phyloP scores from a whole-genome alignment of 1,140 invertebrate species.

The Dendroctonus ponderosae region DNA sequence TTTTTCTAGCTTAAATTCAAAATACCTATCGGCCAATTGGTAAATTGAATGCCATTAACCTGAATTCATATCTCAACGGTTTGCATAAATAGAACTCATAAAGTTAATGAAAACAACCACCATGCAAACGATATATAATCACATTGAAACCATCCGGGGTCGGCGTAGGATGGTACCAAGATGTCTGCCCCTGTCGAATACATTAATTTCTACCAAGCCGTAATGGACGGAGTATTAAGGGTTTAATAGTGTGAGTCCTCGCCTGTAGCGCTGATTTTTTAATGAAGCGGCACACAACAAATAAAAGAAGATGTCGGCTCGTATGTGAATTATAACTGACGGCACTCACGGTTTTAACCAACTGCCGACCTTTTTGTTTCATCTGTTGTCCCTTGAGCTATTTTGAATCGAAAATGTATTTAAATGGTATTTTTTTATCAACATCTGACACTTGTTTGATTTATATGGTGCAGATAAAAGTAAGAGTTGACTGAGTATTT shows the following conservation, averaged over 20 bases:
- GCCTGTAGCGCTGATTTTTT: constrained; percentile 26
- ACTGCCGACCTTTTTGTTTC: constrained; percentile 24
- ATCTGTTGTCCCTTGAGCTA: constrained; percentile 22
- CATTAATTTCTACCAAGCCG: constrained; percentile 13
- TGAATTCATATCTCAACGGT: too few relatives aligned
- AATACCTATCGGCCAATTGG: too few relatives aligned
- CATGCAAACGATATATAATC: too few relatives aligned
- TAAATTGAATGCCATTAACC: too few relatives aligned
- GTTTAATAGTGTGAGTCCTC: constrained; percentile 24
- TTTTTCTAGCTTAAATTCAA: too few relatives aligned
- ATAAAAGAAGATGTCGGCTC: constrained; percentile 14
- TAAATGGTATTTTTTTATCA: constrained; percentile 22
- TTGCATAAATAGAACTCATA: too few relatives aligned
- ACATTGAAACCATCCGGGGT: too few relatives aligned
- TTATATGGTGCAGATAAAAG: too few relatives aligned
- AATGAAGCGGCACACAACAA: constrained; percentile 28
- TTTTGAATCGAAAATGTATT: constrained; percentile 17
- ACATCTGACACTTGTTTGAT: too few relatives aligned
- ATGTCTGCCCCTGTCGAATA: constrained; percentile 25
- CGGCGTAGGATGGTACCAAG: constrained; percentile 17
- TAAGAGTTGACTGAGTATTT: too few relatives aligned
- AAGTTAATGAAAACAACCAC: too few relatives aligned
- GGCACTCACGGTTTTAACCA: constrained; percentile 11
- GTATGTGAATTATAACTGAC: constrained; percentile 19
- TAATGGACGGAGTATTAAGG: constrained; percentile 23